phyloP scores from a whole-genome alignment of 2,113 vertebrate species.

The Microtus oregoni region DNA sequence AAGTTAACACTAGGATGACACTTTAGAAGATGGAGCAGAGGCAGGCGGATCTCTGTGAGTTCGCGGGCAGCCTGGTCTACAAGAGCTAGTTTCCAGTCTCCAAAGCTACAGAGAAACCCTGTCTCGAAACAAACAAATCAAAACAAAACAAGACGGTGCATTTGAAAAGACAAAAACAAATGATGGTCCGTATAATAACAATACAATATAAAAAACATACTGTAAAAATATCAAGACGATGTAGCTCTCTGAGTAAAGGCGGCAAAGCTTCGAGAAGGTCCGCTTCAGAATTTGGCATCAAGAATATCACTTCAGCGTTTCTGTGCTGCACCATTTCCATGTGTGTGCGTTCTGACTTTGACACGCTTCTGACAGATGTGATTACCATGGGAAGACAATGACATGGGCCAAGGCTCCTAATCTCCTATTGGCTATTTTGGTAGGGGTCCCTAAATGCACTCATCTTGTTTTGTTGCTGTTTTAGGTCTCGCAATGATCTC shows the following conservation, averaged over 20 bases:
- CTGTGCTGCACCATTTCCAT: neutral
- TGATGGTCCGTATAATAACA: neutral
- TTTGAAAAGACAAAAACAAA: conserved; percentile 45
- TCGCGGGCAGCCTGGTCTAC: too few species aligned
- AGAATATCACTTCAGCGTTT: neutral
- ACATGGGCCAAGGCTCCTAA: neutral
- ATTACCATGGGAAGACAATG: neutral
- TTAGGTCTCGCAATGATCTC: neutral
- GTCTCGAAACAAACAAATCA: too few species aligned
- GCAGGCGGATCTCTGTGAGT: too few species aligned
- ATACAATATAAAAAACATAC: neutral
- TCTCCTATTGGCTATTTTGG: neutral
- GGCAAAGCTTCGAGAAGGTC: neutral
- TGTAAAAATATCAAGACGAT: neutral
- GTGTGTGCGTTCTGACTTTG: neutral
- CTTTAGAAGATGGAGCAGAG: neutral
- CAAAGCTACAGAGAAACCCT: too few species aligned
- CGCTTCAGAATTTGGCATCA: neutral
- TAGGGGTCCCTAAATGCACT: neutral
- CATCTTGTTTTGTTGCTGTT: neutral
- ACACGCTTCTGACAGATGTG: neutral
- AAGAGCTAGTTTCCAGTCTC: too few species aligned
- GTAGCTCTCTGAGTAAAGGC: neutral
- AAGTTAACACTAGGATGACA: neutral
- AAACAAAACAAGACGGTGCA: neutral